Evolutionary conservation across 2,113 vertebrate species (phyloP).

Genomic region (human (Homo sapiens)): DNA sequence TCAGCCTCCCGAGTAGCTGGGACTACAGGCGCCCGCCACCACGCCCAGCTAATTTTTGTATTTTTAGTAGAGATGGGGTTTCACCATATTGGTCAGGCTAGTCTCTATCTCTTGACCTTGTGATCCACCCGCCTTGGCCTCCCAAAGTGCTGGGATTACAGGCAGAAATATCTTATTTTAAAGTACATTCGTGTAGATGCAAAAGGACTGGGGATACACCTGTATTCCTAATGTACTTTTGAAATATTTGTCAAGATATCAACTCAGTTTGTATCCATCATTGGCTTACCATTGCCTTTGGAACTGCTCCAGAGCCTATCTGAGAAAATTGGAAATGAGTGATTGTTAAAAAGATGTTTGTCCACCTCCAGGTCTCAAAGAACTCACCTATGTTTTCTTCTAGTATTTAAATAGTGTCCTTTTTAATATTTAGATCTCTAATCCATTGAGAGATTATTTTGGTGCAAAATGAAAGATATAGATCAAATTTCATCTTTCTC

Average conservation of each 20-base stretch:
- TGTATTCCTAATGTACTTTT: not conserved
- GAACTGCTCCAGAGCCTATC: not conserved
- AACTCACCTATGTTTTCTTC: not conserved
- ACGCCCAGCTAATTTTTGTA: too few relatives aligned
- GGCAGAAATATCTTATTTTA: too few relatives aligned
- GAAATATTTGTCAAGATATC: not conserved
- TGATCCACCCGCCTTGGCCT: too few relatives aligned
- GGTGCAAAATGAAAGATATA: not conserved
- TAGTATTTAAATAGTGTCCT: not conserved
- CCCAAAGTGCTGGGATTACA: too few relatives aligned
- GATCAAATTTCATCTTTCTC: not conserved
- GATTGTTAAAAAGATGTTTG: not conserved
- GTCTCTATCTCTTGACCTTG: too few relatives aligned
- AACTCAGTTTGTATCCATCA: not conserved
- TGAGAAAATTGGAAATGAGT: not conserved
- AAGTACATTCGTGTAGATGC: not conserved
- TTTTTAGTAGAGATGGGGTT: too few relatives aligned
- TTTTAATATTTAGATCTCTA: not conserved
- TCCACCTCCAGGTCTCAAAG: not conserved
- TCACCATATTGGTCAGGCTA: too few relatives aligned
- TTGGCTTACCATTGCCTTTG: not conserved
- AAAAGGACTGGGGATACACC: too few relatives aligned
- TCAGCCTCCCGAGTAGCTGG: too few relatives aligned
- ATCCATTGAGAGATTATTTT: not conserved
- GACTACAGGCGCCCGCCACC: too few relatives aligned